A percentile compares a stretch with the other conserved stretches of the same genome.
These are phyloP conservation scores for Netelia inedita DNA, from an alignment of 2,888 invertebrate species.

Conservation along the genomic window DNA sequence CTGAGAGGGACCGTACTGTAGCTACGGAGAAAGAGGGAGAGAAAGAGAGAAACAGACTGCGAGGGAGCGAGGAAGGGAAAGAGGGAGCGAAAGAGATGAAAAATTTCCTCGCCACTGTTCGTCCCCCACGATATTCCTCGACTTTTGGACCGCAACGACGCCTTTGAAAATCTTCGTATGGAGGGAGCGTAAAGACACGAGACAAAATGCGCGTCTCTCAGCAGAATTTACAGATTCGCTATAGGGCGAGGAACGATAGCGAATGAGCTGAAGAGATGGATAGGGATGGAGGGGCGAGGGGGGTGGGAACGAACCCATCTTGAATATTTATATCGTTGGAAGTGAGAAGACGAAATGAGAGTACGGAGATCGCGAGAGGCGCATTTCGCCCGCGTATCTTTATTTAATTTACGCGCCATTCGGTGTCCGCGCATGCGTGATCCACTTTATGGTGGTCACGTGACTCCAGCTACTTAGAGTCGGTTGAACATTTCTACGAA, in stretches of 20 bases:
- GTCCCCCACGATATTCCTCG: constrained; percentile 20
- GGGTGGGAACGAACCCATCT: constrained; percentile 73
- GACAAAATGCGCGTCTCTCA: constrained; percentile 33
- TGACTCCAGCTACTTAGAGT: no score
- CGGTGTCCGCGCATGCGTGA: constrained; percentile 6
- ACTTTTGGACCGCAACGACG: constrained; percentile 43
- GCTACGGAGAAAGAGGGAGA: constrained; percentile 6
- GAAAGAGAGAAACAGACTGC: no score
- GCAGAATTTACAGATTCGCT: constrained; percentile 56
- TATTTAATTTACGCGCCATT: constrained; percentile 8
- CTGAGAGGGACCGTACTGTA: constrained; percentile 8
- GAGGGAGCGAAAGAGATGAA: constrained; percentile 44
- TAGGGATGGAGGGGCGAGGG: constrained; percentile 24
- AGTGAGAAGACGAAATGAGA: constrained; percentile 34
- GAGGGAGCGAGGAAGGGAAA: constrained; percentile 54
- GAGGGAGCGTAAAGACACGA: constrained; percentile 36
- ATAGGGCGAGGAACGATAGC: constrained; percentile 21
- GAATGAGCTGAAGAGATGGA: constrained; percentile 13
- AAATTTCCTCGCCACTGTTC: neutral
- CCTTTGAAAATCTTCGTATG: constrained; percentile 26
- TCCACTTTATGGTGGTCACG: neutral
- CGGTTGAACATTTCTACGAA: no score
- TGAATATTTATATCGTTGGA: constrained; percentile 80
- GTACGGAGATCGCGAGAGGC: constrained; percentile 65
- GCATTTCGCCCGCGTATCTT: constrained; percentile 40